Evolutionary conservation across 2,888 invertebrate species (phyloP), one percentile per base, ranked within the genome.

Genomic region (Plusia festucae): DNA sequence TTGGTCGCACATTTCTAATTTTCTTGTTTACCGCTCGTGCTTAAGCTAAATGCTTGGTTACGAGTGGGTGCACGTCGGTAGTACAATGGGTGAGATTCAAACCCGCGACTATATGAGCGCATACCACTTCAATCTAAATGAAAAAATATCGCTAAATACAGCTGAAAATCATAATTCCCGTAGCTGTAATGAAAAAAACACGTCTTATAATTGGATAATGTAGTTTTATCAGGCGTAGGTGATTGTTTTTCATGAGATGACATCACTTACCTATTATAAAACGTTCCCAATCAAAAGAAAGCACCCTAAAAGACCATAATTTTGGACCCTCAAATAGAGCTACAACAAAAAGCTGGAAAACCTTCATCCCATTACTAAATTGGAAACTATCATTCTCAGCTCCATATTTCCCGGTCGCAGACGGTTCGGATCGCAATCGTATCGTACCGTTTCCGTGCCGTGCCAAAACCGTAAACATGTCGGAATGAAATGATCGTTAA

Each of bases 381-480:
- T 85, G 83, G 65, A 75, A 82, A 81, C 79, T 78, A 80, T 73
- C 66, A 77, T 78, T 66, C 49, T 56, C 65, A 52, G 13, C 68
- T 66, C 63, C 71, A 82, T 82, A 85, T 76, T 81, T 85, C 71
- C 54, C 57, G 67, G 46, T 76, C 53, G 68, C 72, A 81, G 79
- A 77, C 80, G 67, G 68, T 72, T 77, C 77, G 79, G 75, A 75
- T 83, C 76, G 74, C 67, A 54, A 65, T 72, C 76, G 73, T 56
- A 80, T 77, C 80, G 46, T 49, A 11, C 46, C 46, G 79, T 76
- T 76, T 78, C 77, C 65, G 67, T 68, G 67, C 73, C 81, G 84
- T 86, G 88, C 88, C 88, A 87, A 85, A 80, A 73, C 79, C 85
- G 81, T 90, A 89, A 89, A 89, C 82, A 85, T 77, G 79, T 73